Evolutionary conservation across 2,888 invertebrate genomes (phyloP).

Genomic region (Lordiphosa andalusiaca): DNA sequence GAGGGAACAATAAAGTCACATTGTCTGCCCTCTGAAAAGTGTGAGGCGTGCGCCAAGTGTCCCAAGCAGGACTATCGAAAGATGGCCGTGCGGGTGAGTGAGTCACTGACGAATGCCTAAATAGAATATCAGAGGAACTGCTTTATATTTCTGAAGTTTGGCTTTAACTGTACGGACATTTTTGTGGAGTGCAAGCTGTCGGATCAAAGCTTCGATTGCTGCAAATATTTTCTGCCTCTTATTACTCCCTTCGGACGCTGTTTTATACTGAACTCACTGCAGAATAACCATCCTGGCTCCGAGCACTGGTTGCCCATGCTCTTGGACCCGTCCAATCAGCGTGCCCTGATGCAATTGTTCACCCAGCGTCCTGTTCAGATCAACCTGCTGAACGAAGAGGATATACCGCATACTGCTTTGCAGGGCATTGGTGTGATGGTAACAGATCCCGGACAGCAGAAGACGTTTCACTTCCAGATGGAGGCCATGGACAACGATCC

Average conservation of each 20-base stretch:
- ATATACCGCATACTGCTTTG: slow-evolving; percentile 71
- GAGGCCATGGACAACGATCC: slow-evolving; percentile 85
- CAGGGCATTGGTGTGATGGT: slow-evolving; percentile 35
- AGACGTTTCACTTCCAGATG: slow-evolving; percentile 78
- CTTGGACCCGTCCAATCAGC: slow-evolving; percentile 57
- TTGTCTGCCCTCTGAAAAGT: slow-evolving; percentile 55
- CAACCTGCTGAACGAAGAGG: slow-evolving; percentile 75
- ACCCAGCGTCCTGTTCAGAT: slow-evolving; percentile 50
- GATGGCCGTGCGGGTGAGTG: slow-evolving; percentile 58
- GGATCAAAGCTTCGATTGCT: slow-evolving; percentile 82
- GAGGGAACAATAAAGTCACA: slow-evolving; percentile 58
- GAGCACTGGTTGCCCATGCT: slow-evolving; percentile 70
- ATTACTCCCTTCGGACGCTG: slow-evolving; percentile 84
- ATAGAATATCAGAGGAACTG: no score
- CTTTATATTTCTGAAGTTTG: slow-evolving; percentile 51
- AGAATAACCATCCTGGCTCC: slow-evolving; percentile 80
- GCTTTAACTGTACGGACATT: slow-evolving; percentile 81
- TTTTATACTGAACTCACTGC: slow-evolving; percentile 83
- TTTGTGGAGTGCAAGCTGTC: slow-evolving; percentile 83
- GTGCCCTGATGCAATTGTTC: slow-evolving; percentile 58
- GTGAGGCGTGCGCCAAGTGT: slow-evolving; percentile 68
- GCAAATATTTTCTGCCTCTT: slow-evolving; percentile 83
- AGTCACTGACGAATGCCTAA: not conserved
- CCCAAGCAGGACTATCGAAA: slow-evolving; percentile 65
- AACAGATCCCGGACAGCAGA: slow-evolving; percentile 43